phyloP scores from a whole-genome alignment of 1,140 invertebrate genomes.

The Propsilocerus akamusi region DNA sequence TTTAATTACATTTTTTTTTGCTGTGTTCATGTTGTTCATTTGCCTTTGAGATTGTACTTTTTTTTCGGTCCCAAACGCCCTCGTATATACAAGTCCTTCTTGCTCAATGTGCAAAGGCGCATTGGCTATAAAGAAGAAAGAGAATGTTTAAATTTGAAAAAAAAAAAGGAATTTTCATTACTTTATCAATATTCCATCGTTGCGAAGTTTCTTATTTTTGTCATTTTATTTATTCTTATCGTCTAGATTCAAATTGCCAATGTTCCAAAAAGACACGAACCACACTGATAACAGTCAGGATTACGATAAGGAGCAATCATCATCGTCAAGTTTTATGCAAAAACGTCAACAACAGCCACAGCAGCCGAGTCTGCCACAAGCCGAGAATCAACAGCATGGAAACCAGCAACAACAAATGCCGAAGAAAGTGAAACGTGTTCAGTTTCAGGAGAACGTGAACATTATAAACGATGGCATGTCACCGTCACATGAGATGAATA shows the following conservation, averaged over 20 bases:
- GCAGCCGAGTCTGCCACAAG: background rate
- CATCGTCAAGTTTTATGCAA: background rate
- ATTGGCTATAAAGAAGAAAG: background rate
- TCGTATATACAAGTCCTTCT: too few relatives aligned
- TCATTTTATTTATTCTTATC: background rate
- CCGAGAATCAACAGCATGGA: background rate
- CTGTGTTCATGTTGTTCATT: too few relatives aligned
- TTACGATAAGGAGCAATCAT: background rate
- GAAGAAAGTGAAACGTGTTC: conserved; percentile 21
- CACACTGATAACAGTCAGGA: background rate
- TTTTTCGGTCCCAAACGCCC: too few relatives aligned
- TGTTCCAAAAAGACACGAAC: background rate
- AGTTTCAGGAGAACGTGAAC: conserved; percentile 20
- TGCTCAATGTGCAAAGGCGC: too few relatives aligned
- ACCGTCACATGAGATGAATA: background rate
- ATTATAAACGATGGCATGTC: background rate
- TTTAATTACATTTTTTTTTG: conserved; percentile 1
- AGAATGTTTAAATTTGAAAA: background rate
- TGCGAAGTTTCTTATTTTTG: background rate
- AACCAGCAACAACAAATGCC: background rate
- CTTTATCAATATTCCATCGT: background rate
- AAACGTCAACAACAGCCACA: background rate
- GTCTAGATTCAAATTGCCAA: background rate
- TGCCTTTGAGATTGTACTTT: too few relatives aligned
- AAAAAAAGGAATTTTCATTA: background rate